Conservation (phyloP, 2,888 invertebrate genomes). For the Argyra leucocephala region DNA sequence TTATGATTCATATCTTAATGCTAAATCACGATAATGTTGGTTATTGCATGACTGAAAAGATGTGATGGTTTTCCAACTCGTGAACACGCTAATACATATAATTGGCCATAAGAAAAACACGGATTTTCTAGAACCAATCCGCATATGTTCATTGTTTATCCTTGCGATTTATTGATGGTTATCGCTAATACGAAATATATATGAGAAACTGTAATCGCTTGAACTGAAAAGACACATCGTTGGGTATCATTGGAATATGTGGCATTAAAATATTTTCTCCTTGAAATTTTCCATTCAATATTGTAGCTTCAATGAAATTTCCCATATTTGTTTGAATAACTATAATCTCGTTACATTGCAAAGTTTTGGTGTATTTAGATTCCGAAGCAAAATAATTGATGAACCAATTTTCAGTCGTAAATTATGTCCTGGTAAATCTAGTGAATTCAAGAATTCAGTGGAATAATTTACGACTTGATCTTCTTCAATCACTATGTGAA, state of each 20-base stretch:
- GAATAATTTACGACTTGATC: constrained; percentile 25
- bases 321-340: constrained; percentile 11
- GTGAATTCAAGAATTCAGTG: constrained; percentile 22
- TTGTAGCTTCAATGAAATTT: constrained; percentile 15
- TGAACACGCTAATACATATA: too few species aligned
- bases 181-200: too few species aligned
- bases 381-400: constrained; percentile 29
- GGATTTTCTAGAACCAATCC: too few species aligned
- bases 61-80: too few species aligned
- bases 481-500: constrained; percentile 24
- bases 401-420: constrained; percentile 28
- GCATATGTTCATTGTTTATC: too few species aligned
- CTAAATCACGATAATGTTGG: too few species aligned
- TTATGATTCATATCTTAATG: too few species aligned
- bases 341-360: constrained; percentile 13
- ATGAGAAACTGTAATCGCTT: constrained; percentile 32
- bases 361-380: constrained; percentile 25
- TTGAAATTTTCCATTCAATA: constrained; percentile 15
- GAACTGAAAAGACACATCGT: constrained; percentile 29
- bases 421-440: constrained; percentile 20
- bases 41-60: too few species aligned
- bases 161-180: too few species aligned
- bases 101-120: too few species aligned
- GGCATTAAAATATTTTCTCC: constrained; percentile 26
- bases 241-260: constrained; percentile 31